These are phyloP conservation scores for Cantharis flavilabris DNA, from an alignment of 2,888 invertebrate genomes.

Conservation along the genomic window DNA sequence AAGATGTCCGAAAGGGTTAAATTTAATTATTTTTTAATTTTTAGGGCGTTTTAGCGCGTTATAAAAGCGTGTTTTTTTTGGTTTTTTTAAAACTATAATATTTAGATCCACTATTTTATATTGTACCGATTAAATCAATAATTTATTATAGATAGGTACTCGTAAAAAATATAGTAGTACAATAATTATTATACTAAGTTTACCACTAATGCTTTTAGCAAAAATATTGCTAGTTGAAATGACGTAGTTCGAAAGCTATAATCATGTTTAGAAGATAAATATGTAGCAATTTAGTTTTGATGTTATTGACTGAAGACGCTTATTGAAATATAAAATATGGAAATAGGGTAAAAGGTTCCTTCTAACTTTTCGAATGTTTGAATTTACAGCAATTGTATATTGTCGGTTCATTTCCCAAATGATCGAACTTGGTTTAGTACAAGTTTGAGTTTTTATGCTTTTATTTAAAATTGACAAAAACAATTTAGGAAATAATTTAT, in stretches of 20 bases:
- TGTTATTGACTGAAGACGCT: constrained; percentile 28
- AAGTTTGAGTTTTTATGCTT: constrained; percentile 8
- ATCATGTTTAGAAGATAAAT: constrained; percentile 31
- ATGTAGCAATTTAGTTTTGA: constrained; percentile 29
- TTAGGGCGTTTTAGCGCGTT: too few species aligned
- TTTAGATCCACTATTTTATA: too few species aligned
- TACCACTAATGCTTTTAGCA: not conserved
- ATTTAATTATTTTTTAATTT: too few species aligned
- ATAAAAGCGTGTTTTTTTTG: too few species aligned
- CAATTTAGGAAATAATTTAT: not conserved
- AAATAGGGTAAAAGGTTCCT: constrained; percentile 38
- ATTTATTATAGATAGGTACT: not conserved
- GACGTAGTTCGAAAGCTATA: constrained; percentile 8
- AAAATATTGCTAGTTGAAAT: not conserved
- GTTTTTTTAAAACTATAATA: too few species aligned
- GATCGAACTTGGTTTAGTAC: constrained; percentile 14
- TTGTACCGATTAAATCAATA: too few species aligned
- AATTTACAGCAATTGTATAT: constrained; percentile 32
- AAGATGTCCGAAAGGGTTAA: too few species aligned
- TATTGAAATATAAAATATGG: constrained; percentile 37
- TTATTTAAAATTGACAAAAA: constrained; percentile 1
- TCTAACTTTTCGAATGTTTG: constrained; percentile 32
- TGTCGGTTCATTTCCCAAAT: constrained; percentile 32
- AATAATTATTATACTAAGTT: not conserved
- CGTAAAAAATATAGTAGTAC: not conserved